Base-by-base conservation (phyloP, 1,140 invertebrate genomes). In the Streblospio benedicti region DNA sequence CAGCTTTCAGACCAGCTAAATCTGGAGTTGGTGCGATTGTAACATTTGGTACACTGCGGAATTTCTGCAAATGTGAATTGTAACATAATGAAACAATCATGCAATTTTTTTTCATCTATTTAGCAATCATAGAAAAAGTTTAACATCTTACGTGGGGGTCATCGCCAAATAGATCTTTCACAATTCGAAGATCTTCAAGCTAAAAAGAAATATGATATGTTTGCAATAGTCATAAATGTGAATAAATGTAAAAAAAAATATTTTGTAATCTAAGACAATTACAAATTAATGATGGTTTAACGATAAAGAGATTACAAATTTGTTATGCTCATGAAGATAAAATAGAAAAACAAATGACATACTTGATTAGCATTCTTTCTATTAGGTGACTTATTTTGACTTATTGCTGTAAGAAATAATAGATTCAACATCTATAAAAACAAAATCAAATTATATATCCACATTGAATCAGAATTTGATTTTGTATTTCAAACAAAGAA, bases 101-200 rank as follows among this genome's bases (percentile, higher is more conserved):
- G n/a, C n/a, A n/a, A 41, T n/a, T 41, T 41, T 41, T 12, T 41
- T 41, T 12, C 38, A 41, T 12, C 38, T 41, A 41, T n/a, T 23
- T 18, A 4, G 23, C 41, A 44, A 2, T 2, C 2, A 4, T 18
- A 18, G 18, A 6, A 44, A 4, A 44, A 18, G 18, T 23, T 18
- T 18, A 2, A 23, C 4, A 4, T 53, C 60, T 52, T 60, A 74
- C 74, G 62, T 65, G 69, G 35, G 74, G 70, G 51, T 72, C 70
- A 67, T 76, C 74, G 16, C 72, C 72, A 71, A 76, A 76, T 43
- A 76, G 44, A 57, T 76, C 74, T 59, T 76, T 69, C 28, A 73
- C 74, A 35, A 74, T 67, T 4, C 68, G 60, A 70, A 76, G 69
- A 67, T 56, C 53, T 23, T 33, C 20, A 14, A 56, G 12, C 53